phyloP scores from a whole-genome alignment of 2,888 invertebrate genomes.

The Dasypolia templi region DNA sequence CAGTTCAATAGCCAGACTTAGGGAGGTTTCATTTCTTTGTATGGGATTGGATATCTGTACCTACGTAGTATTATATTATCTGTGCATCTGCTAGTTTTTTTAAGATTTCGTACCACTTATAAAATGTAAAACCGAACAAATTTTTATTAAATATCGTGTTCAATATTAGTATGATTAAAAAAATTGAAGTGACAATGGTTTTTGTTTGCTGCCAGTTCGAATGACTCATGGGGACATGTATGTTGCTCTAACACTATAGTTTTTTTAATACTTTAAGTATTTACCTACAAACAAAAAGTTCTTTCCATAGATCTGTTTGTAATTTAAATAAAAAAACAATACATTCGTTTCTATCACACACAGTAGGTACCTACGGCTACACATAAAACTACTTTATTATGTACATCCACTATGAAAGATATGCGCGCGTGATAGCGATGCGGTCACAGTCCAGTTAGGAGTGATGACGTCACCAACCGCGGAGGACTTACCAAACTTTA shows the following conservation, averaged over 20 bases:
- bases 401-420: slow-evolving; percentile 26
- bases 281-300: not conserved
- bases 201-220: not conserved
- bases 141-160: not conserved
- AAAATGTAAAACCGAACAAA: not conserved
- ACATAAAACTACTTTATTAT: slow-evolving; percentile 1
- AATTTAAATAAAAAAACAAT: slow-evolving; percentile 38
- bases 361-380: not conserved
- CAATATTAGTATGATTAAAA: not conserved
- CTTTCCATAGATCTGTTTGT: not conserved
- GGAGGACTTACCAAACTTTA: not conserved
- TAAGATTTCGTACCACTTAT: not conserved
- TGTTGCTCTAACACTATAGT: not conserved
- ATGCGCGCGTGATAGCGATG: slow-evolving; percentile 47
- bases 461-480: slow-evolving; percentile 42
- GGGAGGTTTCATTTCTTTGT: too few relatives aligned
- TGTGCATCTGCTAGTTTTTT: too few relatives aligned
- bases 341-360: slow-evolving; percentile 18
- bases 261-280: not conserved
- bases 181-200: not conserved
- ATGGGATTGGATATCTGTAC: too few relatives aligned
- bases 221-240: not conserved
- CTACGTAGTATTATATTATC: too few relatives aligned
- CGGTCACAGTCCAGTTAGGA: slow-evolving; percentile 31
- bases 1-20: too few relatives aligned